Evolutionary conservation across 2,797 vertebrate genomes (phyloP), one percentile per base, ranked within the genome.

Genomic region (Capromys pilorides): DNA sequence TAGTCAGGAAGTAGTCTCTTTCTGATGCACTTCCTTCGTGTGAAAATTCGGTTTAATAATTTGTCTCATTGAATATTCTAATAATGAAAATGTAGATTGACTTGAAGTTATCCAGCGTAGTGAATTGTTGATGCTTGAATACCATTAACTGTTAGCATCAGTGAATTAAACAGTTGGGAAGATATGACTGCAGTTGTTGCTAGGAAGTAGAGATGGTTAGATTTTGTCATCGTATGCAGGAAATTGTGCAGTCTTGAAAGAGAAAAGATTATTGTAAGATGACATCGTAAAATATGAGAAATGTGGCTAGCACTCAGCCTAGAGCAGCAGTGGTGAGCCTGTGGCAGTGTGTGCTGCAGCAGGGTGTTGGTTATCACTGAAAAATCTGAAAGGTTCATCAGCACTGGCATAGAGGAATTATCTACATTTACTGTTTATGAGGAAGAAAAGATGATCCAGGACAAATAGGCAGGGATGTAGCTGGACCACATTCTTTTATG

Each of bases 31-130:
- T 96, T 96, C 96, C 81, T 2, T 1, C 88, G 82, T 19, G 3
- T 41, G 89, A 84, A 97, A 96, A 97, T 81, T 83, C 0, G 86
- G 39, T 78, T 90, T 66, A 69, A 93, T 85, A 93, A 19, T 69
- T 94, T 88, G 39, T 24, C 26, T 92, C 45, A 67, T 31, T 91
- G 16, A 31, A 2, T 92, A 33, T 88, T 64, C 6, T 78, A 88
- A 94, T 26, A 96, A 73, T 83, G 41, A 94, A 95, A 88, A 81
- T 86, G 54, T 61, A 93, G 73, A 49, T 90, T n/a, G 57, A 95
- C 86, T 94, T 24, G 90, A 54, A 71, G 69, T 83, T 92, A 61
- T 75, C 75, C 77, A 45, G 33, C 80, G 49, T n/a, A 92, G 36
- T 88, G 54, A 93, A 86, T 80, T 92, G 26, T 77, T 93, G 57